Evolutionary conservation across 2,113 vertebrate species (phyloP), one percentile per base, ranked within the genome.

Genomic region (Neoarius graeffei): DNA sequence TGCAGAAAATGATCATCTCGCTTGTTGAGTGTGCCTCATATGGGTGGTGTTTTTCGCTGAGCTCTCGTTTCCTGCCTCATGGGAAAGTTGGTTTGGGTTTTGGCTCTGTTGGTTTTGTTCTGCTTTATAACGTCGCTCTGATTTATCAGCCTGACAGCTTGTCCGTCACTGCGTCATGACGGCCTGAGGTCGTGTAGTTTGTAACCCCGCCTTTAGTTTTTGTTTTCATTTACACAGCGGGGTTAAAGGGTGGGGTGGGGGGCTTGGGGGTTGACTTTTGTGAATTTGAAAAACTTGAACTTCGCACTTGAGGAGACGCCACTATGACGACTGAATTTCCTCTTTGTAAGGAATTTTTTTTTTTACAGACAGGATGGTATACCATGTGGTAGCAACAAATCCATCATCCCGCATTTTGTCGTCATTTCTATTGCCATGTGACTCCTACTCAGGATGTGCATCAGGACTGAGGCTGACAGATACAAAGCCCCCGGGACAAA

Each of bases 41-140:
- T 14, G 9, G 62, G 62, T 83, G 71, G 80, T 50, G 59, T 66
- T 90, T 90, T 84, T 81, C 13, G 71, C 80, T 80, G 84, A 73
- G 42, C 42, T 57, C 60, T 66, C 1, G 23, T 81, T 88, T 82
- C 52, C 60, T 25, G 15, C 48, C 56, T 82, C 50, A 57, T 84
- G 85, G 82, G 85, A 88, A 81, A 86, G 52, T 85, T 54, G 67
- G 19, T 89, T 64, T 77, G 54, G 15, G 59, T 30, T 54, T 35
- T 42, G 23, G 50, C 77, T 85, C 60, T 74, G 76, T 85, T 83
- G 35, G 50, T 80, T 74, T 85, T 84, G 57, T 74, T 81, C 19
- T 69, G 60, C 48, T 82, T 82, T 82, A 83, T 87, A 67, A 79
- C 42, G 8, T 23, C 59, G 52, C 76, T n/a, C 42, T 57, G 52